Base-by-base conservation (phyloP, 2,113 vertebrate genomes). In the Irena cyanogastra region DNA sequence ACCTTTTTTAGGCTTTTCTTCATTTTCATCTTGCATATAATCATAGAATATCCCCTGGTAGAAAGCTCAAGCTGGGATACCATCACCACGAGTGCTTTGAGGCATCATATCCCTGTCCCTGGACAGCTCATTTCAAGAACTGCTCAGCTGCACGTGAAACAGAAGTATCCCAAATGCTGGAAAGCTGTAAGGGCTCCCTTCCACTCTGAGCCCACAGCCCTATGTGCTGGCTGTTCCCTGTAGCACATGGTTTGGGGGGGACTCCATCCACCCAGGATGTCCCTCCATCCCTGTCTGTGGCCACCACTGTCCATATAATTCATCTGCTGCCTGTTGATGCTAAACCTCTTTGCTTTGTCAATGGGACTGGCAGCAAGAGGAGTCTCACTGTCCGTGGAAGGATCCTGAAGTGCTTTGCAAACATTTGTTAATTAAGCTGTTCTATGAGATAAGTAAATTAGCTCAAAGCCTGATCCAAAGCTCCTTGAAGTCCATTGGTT, bases 401-500 rank as follows among this genome's bases (percentile, higher is more conserved):
- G 66, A 75, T 68, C 84, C 61, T 94, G 30, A 90, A 95, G 92
- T 88, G 90, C 92, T 94, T 88, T 53, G 79, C 94, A 85, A 94
- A 93, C 88, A 91, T 84, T 96, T 91, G 83, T 80, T 96, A 79
- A 89, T 96, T 96, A 97, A 97, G 92, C 83, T 83, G 94, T 69
- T 93, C 63, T 35, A 75, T 2, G 85, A 88, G 94, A 77, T 95
- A 92, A 94, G 95, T 70, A 70, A 93, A 96, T 97, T 96, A 96
- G 50, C 0, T 0, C 66, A 60, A 88, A 88, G 95, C 92, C 92
- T 89, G 89, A 52, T 71, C 82, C 82, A 94, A 96, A 94, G 93
- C 94, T 86, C 80, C 89, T 83, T 23, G 39, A 69, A 81, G 86
- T 70, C 89, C 95, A 61, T 87, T 79, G 77, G 82, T 31, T 94